Conservation (phyloP, 1,140 invertebrate species). For the Plectrocnemia conspersa region DNA sequence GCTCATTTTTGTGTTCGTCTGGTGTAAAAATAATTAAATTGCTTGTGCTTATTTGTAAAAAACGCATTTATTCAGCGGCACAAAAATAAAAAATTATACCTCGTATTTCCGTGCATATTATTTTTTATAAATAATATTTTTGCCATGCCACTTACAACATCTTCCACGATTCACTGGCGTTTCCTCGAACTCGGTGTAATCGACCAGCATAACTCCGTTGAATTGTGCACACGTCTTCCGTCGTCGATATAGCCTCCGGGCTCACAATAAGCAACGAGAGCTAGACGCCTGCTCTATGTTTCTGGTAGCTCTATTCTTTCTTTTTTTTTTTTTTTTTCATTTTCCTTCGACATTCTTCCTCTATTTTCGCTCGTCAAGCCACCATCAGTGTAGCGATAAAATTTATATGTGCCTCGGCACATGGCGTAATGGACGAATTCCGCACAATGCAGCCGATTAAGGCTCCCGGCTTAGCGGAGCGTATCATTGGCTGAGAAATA, state of each 20-base stretch:
- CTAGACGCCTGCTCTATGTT: conserved; percentile 23
- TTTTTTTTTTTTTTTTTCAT: conserved; percentile 26
- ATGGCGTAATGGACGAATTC: conserved; percentile 30
- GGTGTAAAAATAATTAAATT: no score
- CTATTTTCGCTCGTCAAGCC: conserved; percentile 18
- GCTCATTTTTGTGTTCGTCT: no score
- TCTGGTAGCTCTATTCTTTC: conserved; percentile 15
- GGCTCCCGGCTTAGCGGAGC: conserved; percentile 28
- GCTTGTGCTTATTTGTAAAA: no score
- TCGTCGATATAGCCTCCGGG: conserved; percentile 3
- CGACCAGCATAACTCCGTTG: no score
- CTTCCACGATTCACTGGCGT: no score
- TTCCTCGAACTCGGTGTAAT: no score
- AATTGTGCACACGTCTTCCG: conserved; percentile 11
- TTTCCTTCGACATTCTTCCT: conserved; percentile 23
- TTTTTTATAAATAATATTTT: no score
- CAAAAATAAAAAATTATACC: no score
- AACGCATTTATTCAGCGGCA: no score
- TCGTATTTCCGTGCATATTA: no score
- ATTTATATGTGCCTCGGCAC: conserved; percentile 31
- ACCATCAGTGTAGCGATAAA: conserved; percentile 29
- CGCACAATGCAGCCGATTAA: conserved; percentile 34
- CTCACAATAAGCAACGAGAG: conserved; percentile 14
- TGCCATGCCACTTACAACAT: no score
- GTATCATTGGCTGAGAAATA: conserved; percentile 34